phyloP scores from a whole-genome alignment of 2,888 invertebrate genomes.

The Drosophila leonis region DNA sequence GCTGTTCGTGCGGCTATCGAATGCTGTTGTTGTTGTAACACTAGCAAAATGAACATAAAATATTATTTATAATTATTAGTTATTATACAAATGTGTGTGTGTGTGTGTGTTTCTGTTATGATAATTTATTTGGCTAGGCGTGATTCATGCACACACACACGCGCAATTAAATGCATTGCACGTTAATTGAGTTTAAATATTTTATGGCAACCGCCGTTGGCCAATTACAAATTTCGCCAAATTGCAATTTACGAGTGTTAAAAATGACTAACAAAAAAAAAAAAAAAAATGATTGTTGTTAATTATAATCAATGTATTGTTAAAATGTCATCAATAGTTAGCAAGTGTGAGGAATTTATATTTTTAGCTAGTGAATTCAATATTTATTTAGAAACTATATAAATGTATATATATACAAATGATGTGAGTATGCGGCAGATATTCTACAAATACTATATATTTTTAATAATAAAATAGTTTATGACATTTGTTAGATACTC shows the following conservation, averaged over 20 bases:
- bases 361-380: neutral
- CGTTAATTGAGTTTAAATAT: slow-evolving; percentile 43
- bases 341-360: neutral
- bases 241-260: slow-evolving; percentile 24
- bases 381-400: neutral
- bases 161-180: slow-evolving; percentile 26
- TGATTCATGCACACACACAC: slow-evolving; percentile 15
- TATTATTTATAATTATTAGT: slow-evolving; percentile 39
- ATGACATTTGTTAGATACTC: too few species aligned
- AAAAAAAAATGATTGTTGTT: neutral
- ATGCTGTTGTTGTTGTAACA: slow-evolving; percentile 22
- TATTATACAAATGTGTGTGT: slow-evolving; percentile 13
- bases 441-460: too few species aligned
- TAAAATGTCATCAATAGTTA: slow-evolving; percentile 4
- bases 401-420: neutral
- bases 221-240: slow-evolving; percentile 20
- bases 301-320: slow-evolving; percentile 10
- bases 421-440: too few species aligned
- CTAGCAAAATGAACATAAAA: slow-evolving; percentile 28
- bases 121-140: slow-evolving; percentile 19
- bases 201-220: slow-evolving; percentile 13
- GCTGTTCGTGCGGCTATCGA: slow-evolving; percentile 12
- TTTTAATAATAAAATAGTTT: too few species aligned
- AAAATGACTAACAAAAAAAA: neutral
- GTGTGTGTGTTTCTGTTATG: slow-evolving; percentile 1